Evolutionary conservation across 2,888 invertebrate genomes (phyloP), one percentile per base, ranked within the genome.

Genomic region (Cheilosia variabilis): DNA sequence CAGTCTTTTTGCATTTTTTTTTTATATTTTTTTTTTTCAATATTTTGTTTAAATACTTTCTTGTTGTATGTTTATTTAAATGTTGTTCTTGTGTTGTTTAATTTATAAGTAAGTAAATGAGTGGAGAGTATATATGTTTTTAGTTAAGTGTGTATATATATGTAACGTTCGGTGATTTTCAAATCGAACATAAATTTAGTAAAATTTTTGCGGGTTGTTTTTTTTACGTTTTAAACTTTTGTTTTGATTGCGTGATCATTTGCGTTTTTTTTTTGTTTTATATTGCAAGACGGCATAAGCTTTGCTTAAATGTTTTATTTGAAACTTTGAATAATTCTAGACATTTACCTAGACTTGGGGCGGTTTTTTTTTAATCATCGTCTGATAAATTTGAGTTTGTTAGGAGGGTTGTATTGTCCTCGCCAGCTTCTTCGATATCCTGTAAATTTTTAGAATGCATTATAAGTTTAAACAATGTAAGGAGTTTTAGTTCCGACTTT

Each of bases 401-500:
- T 13, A 84, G 68, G 37, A 84, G 83, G n/a, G 83, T 84, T 45
- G 68, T 79, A 52, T 84, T 84, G 31, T 84, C 83, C 37, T 84
- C 83, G 22, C 83, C 79, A 9, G 79, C 79, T 31, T 73, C 79
- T 65, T 84, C 83, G 66, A 84, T 84, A 27, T 84, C 83, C 83
- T 84, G 47, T 0, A 58, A 53, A 37, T 7, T 31, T n/a, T 2
- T 17, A 31, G 7, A 27, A 45, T 7, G 17, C 2, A 6, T n/a
- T 45, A 17, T 17, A 17, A 17, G 45, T 17, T n/a, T 2, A n/a
- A 15, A 15, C 15, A 45, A 45, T 45, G 6, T 0, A 17, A 1
- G 1, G 17, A 45, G 17, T 45, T 2, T 22, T 22, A 22, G 22
- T 22, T 2, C 22, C 22, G 22, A 22, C 22, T 22, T 22, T 22